A percentile compares a stretch with the other conserved stretches of the same genome.
These are phyloP conservation scores for Artibeus lituratus DNA, from an alignment of 2,797 vertebrate species.

Conservation along the genomic window DNA sequence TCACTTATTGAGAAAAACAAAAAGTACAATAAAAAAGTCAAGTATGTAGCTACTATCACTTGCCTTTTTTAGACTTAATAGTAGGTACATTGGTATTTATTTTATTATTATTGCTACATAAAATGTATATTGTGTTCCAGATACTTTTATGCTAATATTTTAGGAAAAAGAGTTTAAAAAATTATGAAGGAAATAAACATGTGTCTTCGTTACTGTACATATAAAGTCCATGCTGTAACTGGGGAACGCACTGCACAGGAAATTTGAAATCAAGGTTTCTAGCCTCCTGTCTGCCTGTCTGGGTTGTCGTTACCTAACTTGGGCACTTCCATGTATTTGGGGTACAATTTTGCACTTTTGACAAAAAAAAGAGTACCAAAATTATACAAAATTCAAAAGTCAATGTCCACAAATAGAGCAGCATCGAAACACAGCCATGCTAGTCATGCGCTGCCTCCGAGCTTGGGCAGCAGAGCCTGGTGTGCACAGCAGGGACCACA, in stretches of 20 bases:
- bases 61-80: background rate
- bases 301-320: background rate
- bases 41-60: background rate
- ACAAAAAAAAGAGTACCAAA: background rate
- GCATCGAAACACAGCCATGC: background rate
- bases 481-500: fast-evolving
- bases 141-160: background rate
- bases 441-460: no score
- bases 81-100: background rate
- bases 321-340: background rate
- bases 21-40: background rate
- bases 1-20: background rate
- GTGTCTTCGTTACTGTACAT: background rate
- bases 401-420: background rate
- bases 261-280: background rate
- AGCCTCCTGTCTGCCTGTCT: background rate
- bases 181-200: background rate
- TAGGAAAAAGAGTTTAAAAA: background rate
- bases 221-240: background rate
- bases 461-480: background rate
- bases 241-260: background rate
- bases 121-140: background rate
- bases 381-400: background rate
- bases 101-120: background rate
- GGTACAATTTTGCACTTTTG: background rate